Percentiles rank a stretch among this genome's conserved stretches.
phyloP scores from a whole-genome alignment of 1,140 invertebrate genomes.

The Heliconius melpomene region DNA sequence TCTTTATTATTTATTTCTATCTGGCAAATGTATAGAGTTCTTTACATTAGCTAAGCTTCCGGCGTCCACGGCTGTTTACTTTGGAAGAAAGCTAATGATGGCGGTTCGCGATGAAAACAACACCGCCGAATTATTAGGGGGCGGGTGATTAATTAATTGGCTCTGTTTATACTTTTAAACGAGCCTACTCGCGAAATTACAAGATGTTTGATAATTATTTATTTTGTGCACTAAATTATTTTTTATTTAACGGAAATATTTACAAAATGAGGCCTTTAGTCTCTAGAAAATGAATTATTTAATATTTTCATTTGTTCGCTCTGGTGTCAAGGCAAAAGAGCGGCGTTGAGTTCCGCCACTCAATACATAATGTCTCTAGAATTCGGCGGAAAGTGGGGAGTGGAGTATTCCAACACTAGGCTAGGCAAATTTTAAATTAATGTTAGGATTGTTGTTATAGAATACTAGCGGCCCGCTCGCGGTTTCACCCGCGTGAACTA shows the following conservation, averaged over 20 bases:
- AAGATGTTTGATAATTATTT: background rate
- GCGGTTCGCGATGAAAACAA: conserved; percentile 41
- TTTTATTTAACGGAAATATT: background rate
- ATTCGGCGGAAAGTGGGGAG: too few species aligned
- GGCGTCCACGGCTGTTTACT: conserved; percentile 39
- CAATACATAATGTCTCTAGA: too few species aligned
- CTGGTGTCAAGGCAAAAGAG: too few species aligned
- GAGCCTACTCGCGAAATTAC: background rate
- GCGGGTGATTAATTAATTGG: conserved; percentile 51
- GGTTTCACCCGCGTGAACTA: too few species aligned
- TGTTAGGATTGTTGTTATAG: background rate
- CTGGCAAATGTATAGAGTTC: conserved; percentile 14
- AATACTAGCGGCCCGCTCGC: too few species aligned
- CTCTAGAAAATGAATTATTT: too few species aligned
- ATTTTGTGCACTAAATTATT: background rate
- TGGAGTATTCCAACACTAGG: background rate
- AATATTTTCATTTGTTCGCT: too few species aligned
- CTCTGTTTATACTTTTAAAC: conserved; percentile 26
- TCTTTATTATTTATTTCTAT: too few species aligned
- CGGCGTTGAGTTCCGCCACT: too few species aligned
- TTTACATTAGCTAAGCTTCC: conserved; percentile 16
- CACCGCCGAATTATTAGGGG: conserved; percentile 36
- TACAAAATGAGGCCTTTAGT: background rate
- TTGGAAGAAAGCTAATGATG: conserved; percentile 53
- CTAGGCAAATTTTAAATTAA: background rate